phyloP scores from a whole-genome alignment of 2,113 vertebrate species.

The Paramormyrops kingsleyae region DNA sequence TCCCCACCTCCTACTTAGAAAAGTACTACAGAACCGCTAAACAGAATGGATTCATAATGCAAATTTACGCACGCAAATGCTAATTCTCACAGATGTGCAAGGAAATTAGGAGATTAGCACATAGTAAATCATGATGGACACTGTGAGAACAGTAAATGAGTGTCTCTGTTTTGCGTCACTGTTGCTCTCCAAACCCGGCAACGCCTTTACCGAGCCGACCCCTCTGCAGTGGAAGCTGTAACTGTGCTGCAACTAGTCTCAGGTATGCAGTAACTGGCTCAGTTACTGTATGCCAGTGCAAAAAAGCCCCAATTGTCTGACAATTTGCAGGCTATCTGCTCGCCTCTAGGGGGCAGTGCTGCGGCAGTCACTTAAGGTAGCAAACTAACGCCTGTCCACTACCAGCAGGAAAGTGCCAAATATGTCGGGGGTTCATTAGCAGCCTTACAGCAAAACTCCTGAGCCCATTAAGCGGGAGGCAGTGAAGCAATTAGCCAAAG shows the following conservation, averaged over 20 bases:
- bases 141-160: not conserved
- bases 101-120: not conserved
- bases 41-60: not conserved
- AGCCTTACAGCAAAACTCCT: not conserved
- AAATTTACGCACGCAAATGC: not conserved
- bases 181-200: not conserved
- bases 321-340: not conserved
- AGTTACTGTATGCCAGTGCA: not conserved
- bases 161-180: not conserved
- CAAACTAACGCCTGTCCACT: not conserved
- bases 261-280: no score
- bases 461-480: not conserved
- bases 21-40: not conserved
- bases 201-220: not conserved
- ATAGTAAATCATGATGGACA: not conserved
- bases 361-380: not conserved
- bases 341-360: not conserved
- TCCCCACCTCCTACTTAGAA: not conserved
- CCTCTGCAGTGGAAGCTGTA: not conserved
- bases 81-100: not conserved
- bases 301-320: not conserved
- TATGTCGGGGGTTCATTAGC: not conserved
- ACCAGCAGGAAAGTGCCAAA: not conserved
- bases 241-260: not conserved
- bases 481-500: not conserved